These are phyloP conservation scores for Rynchops niger DNA, from an alignment of 2,113 vertebrate genomes.

Conservation along the genomic window DNA sequence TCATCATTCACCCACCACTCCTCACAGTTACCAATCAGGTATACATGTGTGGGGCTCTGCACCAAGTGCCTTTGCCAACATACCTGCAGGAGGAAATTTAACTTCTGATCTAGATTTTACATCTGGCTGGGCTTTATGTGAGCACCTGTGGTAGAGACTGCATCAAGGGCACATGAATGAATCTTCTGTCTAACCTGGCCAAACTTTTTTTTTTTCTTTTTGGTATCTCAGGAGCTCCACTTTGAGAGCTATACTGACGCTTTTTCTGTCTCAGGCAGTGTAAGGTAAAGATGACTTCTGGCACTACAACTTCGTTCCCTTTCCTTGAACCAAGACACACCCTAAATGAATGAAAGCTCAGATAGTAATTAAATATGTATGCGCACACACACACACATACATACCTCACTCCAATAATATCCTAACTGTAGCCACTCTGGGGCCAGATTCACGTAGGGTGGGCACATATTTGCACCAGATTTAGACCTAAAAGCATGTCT, in stretches of 20 bases:
- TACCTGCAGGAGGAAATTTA: conserved; percentile 47
- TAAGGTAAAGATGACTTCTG: neutral
- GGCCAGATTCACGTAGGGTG: conserved; percentile 30
- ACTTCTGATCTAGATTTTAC: conserved; percentile 45
- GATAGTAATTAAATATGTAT: neutral
- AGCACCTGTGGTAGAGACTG: conserved; percentile 23
- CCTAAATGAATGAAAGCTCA: neutral
- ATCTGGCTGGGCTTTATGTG: conserved; percentile 33
- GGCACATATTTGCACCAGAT: conserved; percentile 68
- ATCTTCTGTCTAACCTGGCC: neutral
- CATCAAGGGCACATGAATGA: conserved; percentile 10
- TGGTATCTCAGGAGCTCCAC: neutral
- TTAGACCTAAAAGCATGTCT: conserved; percentile 36
- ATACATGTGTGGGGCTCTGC: neutral
- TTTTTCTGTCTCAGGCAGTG: neutral
- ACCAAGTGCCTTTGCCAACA: conserved; percentile 25
- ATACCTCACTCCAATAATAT: neutral
- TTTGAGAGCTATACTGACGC: neutral
- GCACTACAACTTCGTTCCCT: neutral
- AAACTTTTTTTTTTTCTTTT: neutral
- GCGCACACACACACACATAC: neutral
- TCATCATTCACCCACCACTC: conserved; percentile 18
- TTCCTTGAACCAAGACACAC: neutral
- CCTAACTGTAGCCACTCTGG: neutral
- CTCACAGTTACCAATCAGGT: neutral